These are phyloP conservation scores for Probaryconus sp. DNA, from an alignment of 1,140 invertebrate genomes.

Conservation along the genomic window DNA sequence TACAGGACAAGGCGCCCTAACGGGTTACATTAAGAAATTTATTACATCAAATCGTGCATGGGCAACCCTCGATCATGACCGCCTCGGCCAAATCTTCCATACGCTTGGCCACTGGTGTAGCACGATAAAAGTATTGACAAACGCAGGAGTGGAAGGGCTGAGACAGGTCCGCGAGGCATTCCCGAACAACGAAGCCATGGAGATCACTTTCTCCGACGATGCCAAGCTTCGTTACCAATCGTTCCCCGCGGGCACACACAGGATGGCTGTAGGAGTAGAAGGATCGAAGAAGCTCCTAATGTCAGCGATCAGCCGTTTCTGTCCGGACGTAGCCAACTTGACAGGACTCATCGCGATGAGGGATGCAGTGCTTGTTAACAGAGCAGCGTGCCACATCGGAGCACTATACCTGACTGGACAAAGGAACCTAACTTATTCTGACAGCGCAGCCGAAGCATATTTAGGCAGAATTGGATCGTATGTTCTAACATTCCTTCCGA, in stretches of 20 bases:
- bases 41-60: neutral
- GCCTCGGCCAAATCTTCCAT: neutral
- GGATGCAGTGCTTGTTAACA: neutral
- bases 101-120: neutral
- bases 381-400: neutral
- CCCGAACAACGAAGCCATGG: neutral
- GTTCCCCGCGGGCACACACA: conserved; percentile 3
- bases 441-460: neutral
- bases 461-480: neutral
- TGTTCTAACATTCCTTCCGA: neutral
- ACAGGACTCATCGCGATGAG: neutral
- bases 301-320: neutral
- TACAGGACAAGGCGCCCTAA: neutral
- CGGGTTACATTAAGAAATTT: neutral
- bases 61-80: neutral
- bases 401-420: neutral
- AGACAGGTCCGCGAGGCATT: neutral
- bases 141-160: neutral
- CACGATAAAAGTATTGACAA: neutral
- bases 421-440: neutral
- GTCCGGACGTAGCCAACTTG: neutral
- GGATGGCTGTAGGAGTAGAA: neutral
- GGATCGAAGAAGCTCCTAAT: neutral
- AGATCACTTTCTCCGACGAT: neutral
- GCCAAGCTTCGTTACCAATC: neutral